Evolutionary conservation across 2,113 vertebrate genomes (phyloP), one percentile per base, ranked within the genome.

Genomic region (Callorhinus ursinus): DNA sequence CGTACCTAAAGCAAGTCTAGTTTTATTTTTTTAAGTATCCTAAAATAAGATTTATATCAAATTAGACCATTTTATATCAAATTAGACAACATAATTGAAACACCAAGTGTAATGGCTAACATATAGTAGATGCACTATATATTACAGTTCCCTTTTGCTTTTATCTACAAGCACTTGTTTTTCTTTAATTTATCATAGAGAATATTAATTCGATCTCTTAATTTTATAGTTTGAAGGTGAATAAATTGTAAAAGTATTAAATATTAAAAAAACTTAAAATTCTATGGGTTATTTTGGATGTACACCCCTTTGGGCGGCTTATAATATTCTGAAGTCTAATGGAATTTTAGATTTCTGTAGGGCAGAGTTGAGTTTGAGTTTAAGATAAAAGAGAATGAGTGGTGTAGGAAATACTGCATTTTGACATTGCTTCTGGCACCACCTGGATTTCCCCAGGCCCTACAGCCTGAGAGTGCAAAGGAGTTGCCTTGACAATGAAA

Each of bases 41-140:
- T 53, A 65, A 88, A 95, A 88, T 88, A 93, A 79, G 24, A 85
- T 71, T 88, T 86, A 77, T 80, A 71, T 86, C 61, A 85, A 94
- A 74, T 77, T 80, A 93, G 26, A 51, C 21, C 19, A 93, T 61
- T 96, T 88, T 61, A 49, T 93, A 61, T 91, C 91, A 77, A 76
- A 87, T 82, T 81, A 88, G 63, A 42, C 39, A 51, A 80, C 57
- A 51, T 84, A 92, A 59, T 46, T 79, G 53, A 95, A 89, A 92
- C 89, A 36, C 1, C 2, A 69, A 89, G 2, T 16, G 10, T 82
- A 59, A 31, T 46, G 39, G 1, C 19, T 83, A 72, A 67, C 39
- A 63, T 31, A 55, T 10, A 51, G 4, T 49, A 74, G n/a, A 14
- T 81, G 7, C 18, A 42, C 36, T 95, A 3, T 65, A 15, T 55